Percentiles rank a stretch among this genome's conserved stretches.
Conservation (phyloP, 2,888 invertebrate genomes). For the Parnassius orleans region DNA sequence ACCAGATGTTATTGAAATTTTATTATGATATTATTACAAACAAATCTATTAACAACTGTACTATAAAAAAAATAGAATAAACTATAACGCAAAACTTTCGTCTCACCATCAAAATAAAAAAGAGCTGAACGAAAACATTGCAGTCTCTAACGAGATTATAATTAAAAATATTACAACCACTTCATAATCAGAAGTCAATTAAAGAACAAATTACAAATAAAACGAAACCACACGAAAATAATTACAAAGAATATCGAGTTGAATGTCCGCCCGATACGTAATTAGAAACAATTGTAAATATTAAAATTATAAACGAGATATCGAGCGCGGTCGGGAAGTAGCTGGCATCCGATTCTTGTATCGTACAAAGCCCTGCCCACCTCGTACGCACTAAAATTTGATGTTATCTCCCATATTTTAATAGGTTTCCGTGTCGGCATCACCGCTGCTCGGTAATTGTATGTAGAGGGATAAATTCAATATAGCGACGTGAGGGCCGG, state of each 20-base stretch:
- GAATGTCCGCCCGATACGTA: slow-evolving; percentile 73
- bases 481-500: slow-evolving; percentile 51
- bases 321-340: slow-evolving; percentile 56
- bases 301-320: slow-evolving; percentile 63
- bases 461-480: slow-evolving; percentile 70
- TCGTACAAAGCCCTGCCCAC: slow-evolving; percentile 65
- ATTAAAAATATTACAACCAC: slow-evolving; percentile 45
- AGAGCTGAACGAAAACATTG: slow-evolving; percentile 32
- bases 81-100: slow-evolving; percentile 29
- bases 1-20: too few species aligned
- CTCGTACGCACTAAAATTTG: slow-evolving; percentile 72
- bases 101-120: slow-evolving; percentile 30
- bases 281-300: slow-evolving; percentile 77
- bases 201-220: slow-evolving; percentile 72
- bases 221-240: slow-evolving; percentile 56
- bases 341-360: slow-evolving; percentile 65
- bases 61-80: neutral
- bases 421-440: slow-evolving; percentile 78
- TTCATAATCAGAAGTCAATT: slow-evolving; percentile 70
- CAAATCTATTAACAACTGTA: too few species aligned
- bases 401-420: slow-evolving; percentile 79
- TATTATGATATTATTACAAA: too few species aligned
- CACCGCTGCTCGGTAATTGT: slow-evolving; percentile 68
- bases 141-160: slow-evolving; percentile 40
- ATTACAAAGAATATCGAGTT: slow-evolving; percentile 73